Percentiles rank a stretch among this genome's conserved stretches.
These are phyloP conservation scores for Melanerpes aurifrons DNA, from an alignment of 2,113 vertebrate species.

Conservation along the genomic window DNA sequence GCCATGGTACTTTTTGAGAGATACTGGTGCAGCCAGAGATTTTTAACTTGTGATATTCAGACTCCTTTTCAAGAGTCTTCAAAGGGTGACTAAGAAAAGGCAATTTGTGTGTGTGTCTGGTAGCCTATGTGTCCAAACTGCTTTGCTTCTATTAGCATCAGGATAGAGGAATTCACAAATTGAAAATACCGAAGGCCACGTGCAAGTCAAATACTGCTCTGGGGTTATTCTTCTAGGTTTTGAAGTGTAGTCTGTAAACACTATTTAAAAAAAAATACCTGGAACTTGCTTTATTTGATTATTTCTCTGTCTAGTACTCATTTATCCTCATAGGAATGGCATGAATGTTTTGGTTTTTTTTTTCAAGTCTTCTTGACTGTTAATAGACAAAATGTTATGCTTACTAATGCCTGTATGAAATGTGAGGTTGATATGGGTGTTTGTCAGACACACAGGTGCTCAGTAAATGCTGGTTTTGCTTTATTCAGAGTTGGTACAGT, in stretches of 20 bases:
- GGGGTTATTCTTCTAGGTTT: not conserved
- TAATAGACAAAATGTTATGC: not conserved
- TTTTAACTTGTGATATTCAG: not conserved
- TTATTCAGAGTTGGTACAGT: not conserved
- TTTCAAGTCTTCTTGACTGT: not conserved
- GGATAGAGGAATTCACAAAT: not conserved
- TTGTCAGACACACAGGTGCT: not conserved
- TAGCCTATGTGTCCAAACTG: not conserved
- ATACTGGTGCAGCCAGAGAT: not conserved
- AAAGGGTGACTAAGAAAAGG: not conserved
- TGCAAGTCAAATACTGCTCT: not conserved
- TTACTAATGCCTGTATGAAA: not conserved
- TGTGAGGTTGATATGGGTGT: not conserved
- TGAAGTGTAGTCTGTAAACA: not conserved
- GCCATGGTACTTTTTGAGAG: not conserved
- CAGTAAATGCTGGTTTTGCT: not conserved
- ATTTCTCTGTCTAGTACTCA: not conserved
- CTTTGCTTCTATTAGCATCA: not conserved
- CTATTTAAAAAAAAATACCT: not conserved
- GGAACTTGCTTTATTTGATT: not conserved
- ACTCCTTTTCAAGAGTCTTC: not conserved
- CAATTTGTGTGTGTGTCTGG: not conserved
- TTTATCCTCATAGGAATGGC: constrained; percentile 2
- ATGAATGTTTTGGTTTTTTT: not conserved
- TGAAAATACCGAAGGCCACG: not conserved